A percentile compares a stretch with the other conserved stretches of the same genome.
Evolutionary conservation across 1,140 invertebrate species (phyloP).

Genomic region (Drosophila rhopaloa): DNA sequence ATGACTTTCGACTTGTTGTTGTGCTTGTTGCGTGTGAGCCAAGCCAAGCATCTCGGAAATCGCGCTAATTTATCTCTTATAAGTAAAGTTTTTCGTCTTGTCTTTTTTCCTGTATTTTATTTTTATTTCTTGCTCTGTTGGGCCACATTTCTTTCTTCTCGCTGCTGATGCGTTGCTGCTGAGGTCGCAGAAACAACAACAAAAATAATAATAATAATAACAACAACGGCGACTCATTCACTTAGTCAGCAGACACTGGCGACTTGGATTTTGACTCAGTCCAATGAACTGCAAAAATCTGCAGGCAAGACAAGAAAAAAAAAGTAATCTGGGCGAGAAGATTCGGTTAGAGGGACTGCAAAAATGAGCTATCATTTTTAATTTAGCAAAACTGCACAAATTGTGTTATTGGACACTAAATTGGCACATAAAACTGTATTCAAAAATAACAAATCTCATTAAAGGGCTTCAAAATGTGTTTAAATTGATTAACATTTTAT

Average conservation of each 20-base stretch:
- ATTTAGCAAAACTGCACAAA: neutral
- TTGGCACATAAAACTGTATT: no score
- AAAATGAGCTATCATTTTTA: conserved; percentile 11
- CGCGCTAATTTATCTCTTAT: conserved; percentile 75
- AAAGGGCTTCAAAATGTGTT: no score
- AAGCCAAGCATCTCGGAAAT: conserved; percentile 59
- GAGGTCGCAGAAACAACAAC: conserved; percentile 14
- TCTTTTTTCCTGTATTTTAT: conserved; percentile 20
- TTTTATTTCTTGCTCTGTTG: conserved; percentile 18
- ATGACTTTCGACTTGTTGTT: conserved; percentile 65
- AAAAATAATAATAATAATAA: conserved; percentile 41
- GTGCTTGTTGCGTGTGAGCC: conserved; percentile 35
- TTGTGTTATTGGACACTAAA: neutral
- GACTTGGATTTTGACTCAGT: conserved; percentile 52
- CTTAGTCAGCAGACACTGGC: conserved; percentile 65
- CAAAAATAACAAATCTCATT: no score
- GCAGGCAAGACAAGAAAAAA: conserved; percentile 24
- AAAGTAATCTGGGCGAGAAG: conserved; percentile 14
- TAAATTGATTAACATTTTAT: no score
- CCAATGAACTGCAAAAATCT: conserved; percentile 74
- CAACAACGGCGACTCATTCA: conserved; percentile 66
- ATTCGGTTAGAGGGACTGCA: conserved; percentile 24
- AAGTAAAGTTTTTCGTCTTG: conserved; percentile 59
- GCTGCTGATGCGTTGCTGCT: conserved; percentile 20
- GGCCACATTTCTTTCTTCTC: conserved; percentile 35